Evolutionary conservation across 2,888 invertebrate genomes (phyloP).

Genomic region (Aspidiotus rigidus): DNA sequence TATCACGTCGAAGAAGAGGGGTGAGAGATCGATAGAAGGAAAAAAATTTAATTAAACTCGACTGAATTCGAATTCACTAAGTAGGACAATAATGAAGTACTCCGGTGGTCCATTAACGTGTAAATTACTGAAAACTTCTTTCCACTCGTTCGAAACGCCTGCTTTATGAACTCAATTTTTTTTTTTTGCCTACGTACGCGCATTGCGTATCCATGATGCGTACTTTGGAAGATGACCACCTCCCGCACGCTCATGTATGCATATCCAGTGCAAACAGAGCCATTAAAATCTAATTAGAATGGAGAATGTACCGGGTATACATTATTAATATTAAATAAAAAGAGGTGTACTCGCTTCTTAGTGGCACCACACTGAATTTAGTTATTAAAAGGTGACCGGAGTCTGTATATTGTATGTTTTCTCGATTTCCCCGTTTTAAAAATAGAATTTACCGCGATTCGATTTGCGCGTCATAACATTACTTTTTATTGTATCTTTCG

Average conservation of each 20-base stretch:
- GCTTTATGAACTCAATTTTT: constrained; percentile 15
- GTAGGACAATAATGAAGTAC: constrained; percentile 25
- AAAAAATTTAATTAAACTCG: no score
- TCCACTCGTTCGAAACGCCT: constrained; percentile 27
- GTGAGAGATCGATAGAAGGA: no score
- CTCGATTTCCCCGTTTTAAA: no score
- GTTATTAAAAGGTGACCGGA: no score
- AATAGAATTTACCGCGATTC: background rate
- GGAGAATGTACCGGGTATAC: constrained; percentile 11
- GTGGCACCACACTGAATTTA: no score
- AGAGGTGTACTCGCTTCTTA: background rate
- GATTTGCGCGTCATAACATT: background rate
- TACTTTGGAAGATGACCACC: background rate
- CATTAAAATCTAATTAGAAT: constrained; percentile 30
- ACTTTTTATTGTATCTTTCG: background rate
- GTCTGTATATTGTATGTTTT: no score
- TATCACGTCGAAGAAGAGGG: no score
- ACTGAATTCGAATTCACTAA: constrained; percentile 14
- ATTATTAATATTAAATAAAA: constrained; percentile 26
- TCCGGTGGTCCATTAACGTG: constrained; percentile 25
- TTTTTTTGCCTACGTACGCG: constrained; percentile 12
- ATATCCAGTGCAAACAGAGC: constrained; percentile 23
- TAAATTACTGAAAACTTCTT: constrained; percentile 27
- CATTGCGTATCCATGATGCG: no score
- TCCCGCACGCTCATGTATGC: constrained; percentile 19